Evolutionary conservation across 2,888 invertebrate species (phyloP), one percentile per base, ranked within the genome.

Genomic region (Caprella mutica): DNA sequence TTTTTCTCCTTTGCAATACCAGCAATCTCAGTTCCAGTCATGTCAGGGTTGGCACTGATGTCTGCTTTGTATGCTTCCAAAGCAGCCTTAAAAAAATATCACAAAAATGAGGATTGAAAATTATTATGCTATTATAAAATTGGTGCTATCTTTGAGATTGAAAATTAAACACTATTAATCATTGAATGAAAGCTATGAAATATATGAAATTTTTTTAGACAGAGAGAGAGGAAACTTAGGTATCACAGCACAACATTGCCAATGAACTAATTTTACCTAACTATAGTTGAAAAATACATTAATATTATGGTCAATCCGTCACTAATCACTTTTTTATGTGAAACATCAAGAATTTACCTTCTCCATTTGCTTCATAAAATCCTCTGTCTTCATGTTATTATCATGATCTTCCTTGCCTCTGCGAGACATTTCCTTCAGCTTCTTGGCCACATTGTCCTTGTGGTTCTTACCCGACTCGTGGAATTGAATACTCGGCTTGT

Each of bases 401-500:
- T 85, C 84, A 61, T 83, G 83, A 53, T 87, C 83, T 68, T 86
- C 85, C 4, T 83, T 78, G 71, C 88, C 89, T 69, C 83, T 85
- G 69, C 86, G 88, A 61, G 83, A 83, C 63, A 93, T 88, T 66
- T 84, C 83, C 65, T 84, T 83, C 65, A 96, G 81, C 62, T 84
- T 82, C 70, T 86, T 86, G 58, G 85, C 82, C 27, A 94, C 91
- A 81, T 85, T 91, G 71, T 88, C 85, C 71, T 93, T 86, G 73
- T 96, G 94, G 29, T 86, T 78, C 70, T 87, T 86, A 5, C 94
- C 94, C 75, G 84, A 85, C 74, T 94, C 94, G 72, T 96, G 94
- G 70, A 92, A 93, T 65, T 91, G 86, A 69, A 92, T 80, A 70
- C 93, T 94, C 54, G 92, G 87, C 79, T 90, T 92, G 72, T 97